Evolutionary conservation across 2,888 invertebrate species (phyloP), one percentile per base, ranked within the genome.

Genomic region (Nasonia oneida): DNA sequence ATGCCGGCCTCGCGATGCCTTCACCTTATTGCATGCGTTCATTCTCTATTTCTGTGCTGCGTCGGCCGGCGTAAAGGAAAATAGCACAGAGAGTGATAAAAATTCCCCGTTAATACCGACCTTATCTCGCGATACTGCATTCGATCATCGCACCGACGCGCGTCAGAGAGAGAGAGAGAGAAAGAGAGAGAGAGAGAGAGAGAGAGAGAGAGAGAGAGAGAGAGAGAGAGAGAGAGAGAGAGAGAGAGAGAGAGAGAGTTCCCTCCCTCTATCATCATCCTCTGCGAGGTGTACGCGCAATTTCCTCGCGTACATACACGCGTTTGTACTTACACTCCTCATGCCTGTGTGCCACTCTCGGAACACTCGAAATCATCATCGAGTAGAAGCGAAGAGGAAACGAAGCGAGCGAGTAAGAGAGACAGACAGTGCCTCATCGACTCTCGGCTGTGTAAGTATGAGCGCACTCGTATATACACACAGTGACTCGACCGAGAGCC

Each of bases 31-130:
- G 53, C 61, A 42, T 78, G 78, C 77, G 78, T 33, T 84, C 74
- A 67, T 84, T 50, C 64, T 73, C 73, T 79, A 84, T 84, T 79
- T 79, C 14, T 29, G 57, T 57, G 64, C 70, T 70, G 2, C 33
- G 37, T 4, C 0, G 37, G 3, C 1, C 29, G 29, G 37, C 0
- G 18, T 33, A 61, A 6, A 53, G 37, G 50, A 15, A 61, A 61
- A 61, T 61, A 23, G 61, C 61, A 23, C 18, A 23, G 23, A 14
- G 57, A 3, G 57, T 29, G 12, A 67, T 67, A 29, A 67, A 67
- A 67, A 67, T 67, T 29, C 1, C 18, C 67, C 33, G 33, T 61
- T 61, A 61, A 61, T 61, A 10, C 61, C 23, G 23, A 61, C n/a
- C 23, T 64, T 64, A 23, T 64, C 64, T n/a, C 23, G 10, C 8